phyloP scores from a whole-genome alignment of 2,113 vertebrate species.

The Meriones unguiculatus region DNA sequence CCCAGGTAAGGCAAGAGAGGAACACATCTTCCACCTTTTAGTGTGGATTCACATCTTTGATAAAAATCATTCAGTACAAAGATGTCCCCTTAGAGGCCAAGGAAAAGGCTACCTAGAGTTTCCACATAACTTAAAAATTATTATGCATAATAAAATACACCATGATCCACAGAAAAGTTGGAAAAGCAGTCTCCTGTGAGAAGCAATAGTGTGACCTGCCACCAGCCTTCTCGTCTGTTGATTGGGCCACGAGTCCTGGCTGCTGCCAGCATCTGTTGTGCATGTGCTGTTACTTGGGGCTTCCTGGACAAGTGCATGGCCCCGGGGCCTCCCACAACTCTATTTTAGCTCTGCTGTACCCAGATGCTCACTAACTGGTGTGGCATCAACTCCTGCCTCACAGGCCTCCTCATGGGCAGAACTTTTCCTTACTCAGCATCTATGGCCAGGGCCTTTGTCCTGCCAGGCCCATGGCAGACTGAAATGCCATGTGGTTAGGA shows the following conservation, averaged over 20 bases:
- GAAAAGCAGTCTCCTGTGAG: background rate
- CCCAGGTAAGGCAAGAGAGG: background rate
- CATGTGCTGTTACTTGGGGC: background rate
- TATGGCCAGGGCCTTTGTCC: fast-evolving
- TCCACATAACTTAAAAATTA: background rate
- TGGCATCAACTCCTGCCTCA: background rate
- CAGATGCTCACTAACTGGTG: background rate
- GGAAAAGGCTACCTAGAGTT: background rate
- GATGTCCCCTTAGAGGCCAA: background rate
- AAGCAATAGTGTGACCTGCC: background rate
- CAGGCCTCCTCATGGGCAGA: background rate
- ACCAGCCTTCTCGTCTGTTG: background rate
- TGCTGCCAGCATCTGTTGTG: background rate
- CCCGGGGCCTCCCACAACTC: background rate
- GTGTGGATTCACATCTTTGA: background rate
- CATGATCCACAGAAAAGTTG: background rate
- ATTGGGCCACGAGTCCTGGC: background rate
- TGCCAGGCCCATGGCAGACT: fast-evolving
- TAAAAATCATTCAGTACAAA: background rate
- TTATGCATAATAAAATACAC: background rate
- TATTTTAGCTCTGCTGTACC: background rate
- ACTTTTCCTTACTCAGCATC: background rate
- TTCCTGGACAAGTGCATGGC: background rate
- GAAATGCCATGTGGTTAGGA: background rate
- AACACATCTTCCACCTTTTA: background rate